Conservation (phyloP, 2,888 invertebrate species). For the Rugalucina vietnamica region DNA sequence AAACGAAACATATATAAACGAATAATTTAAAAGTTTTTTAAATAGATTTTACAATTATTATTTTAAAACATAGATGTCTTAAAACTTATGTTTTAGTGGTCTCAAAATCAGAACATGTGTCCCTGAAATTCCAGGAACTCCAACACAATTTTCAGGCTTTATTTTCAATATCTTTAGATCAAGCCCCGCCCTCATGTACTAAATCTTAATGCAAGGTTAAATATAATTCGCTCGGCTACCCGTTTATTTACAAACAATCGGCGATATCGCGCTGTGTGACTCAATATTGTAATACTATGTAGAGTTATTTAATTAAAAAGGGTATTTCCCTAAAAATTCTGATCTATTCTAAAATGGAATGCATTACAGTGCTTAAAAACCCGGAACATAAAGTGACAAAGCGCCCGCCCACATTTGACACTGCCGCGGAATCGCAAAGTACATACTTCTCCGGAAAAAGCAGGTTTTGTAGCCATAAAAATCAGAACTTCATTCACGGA, state of each 20-base stretch:
- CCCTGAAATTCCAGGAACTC: too few relatives aligned
- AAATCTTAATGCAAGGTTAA: not conserved
- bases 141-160: too few relatives aligned
- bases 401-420: not conserved
- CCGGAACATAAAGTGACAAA: not conserved
- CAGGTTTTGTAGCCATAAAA: slow-evolving; percentile 3
- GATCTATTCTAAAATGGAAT: slow-evolving; percentile 14
- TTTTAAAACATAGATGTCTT: too few relatives aligned
- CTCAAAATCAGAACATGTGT: too few relatives aligned
- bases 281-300: not conserved
- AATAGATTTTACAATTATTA: too few relatives aligned
- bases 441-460: not conserved
- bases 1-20: too few relatives aligned
- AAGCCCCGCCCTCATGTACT: not conserved
- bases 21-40: too few relatives aligned
- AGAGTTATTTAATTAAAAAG: not conserved
- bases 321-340: slow-evolving; percentile 6
- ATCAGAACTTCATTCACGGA: not conserved
- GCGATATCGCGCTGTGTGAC: not conserved
- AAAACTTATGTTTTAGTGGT: too few relatives aligned
- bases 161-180: too few relatives aligned
- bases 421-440: not conserved
- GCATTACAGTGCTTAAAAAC: slow-evolving; percentile 6
- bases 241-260: slow-evolving; percentile 10
- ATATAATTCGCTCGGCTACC: not conserved